A percentile compares a stretch with the other conserved stretches of the same genome.
phyloP scores from a whole-genome alignment of 2,797 vertebrate species.

The Rhinella marina region DNA sequence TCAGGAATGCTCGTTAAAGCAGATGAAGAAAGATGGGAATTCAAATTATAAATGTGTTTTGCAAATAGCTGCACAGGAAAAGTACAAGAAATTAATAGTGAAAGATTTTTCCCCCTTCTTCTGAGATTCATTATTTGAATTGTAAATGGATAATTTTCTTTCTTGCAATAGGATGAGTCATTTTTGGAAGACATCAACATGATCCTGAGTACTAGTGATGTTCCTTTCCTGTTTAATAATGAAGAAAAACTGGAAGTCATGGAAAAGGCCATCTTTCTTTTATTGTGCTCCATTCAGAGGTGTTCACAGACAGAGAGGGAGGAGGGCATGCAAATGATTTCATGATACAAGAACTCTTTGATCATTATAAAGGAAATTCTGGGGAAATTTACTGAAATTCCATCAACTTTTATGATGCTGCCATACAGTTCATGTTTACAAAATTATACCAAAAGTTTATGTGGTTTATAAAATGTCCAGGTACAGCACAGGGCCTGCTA shows the following conservation, averaged over 20 bases:
- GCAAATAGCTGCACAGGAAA: constrained; percentile 66
- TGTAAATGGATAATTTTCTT: constrained; percentile 70
- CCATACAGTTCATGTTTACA: not conserved
- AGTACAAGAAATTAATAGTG: constrained; percentile 64
- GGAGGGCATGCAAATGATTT: constrained; percentile 37
- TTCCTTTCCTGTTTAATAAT: constrained; percentile 69
- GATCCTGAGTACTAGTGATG: constrained; percentile 61
- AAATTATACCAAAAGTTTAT: not conserved
- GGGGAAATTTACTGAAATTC: constrained; percentile 9
- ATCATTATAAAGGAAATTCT: constrained; percentile 1
- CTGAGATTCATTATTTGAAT: constrained; percentile 65
- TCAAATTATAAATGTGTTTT: constrained; percentile 71
- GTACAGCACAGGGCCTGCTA: not conserved
- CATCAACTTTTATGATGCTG: constrained; percentile 24
- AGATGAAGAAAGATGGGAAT: constrained; percentile 70
- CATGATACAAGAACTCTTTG: constrained; percentile 24
- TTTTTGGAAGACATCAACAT: constrained; percentile 69
- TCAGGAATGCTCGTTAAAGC: constrained; percentile 73
- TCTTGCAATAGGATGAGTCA: constrained; percentile 68
- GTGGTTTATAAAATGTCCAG: not conserved
- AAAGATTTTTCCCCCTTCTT: constrained; percentile 63
- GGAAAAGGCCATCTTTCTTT: constrained; percentile 68
- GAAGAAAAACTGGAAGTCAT: constrained; percentile 68
- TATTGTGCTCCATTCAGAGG: constrained; percentile 56
- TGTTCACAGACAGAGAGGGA: constrained; percentile 42